Percentiles rank a stretch among this genome's conserved stretches.
Conservation (phyloP, 2,113 vertebrate genomes). For the Emydura subglobosa region DNA sequence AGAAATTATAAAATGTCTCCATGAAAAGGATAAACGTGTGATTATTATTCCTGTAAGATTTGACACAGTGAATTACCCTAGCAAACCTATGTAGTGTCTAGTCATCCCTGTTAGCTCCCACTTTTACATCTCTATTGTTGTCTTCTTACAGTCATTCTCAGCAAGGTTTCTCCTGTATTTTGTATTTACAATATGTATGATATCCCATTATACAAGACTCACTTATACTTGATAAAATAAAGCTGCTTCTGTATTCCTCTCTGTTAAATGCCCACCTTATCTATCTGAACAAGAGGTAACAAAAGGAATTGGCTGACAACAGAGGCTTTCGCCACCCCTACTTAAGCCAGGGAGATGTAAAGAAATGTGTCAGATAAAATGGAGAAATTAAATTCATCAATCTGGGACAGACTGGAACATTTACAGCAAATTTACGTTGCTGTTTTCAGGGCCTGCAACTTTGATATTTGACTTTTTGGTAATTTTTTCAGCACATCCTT, state of each 20-base stretch:
- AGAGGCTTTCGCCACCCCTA: rapidly evolving
- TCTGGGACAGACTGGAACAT: background rate
- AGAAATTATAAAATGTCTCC: conserved; percentile 11
- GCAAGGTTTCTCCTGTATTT: background rate
- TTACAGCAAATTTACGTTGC: background rate
- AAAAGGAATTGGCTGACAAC: background rate
- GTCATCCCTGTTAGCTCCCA: background rate
- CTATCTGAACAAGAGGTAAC: background rate
- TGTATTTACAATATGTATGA: background rate
- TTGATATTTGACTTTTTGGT: background rate
- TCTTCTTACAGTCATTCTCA: background rate
- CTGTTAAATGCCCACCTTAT: background rate
- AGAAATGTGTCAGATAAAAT: background rate
- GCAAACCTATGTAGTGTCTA: background rate
- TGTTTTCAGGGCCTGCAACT: background rate
- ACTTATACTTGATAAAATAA: background rate
- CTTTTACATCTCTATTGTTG: background rate
- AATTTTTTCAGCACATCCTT: background rate
- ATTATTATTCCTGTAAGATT: background rate
- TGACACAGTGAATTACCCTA: background rate
- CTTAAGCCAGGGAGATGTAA: background rate
- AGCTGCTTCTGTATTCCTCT: background rate
- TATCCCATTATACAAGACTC: background rate
- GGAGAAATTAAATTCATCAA: background rate
- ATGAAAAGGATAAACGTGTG: background rate